phyloP scores from a whole-genome alignment of 2,113 vertebrate species.

The Ciconia maguari region DNA sequence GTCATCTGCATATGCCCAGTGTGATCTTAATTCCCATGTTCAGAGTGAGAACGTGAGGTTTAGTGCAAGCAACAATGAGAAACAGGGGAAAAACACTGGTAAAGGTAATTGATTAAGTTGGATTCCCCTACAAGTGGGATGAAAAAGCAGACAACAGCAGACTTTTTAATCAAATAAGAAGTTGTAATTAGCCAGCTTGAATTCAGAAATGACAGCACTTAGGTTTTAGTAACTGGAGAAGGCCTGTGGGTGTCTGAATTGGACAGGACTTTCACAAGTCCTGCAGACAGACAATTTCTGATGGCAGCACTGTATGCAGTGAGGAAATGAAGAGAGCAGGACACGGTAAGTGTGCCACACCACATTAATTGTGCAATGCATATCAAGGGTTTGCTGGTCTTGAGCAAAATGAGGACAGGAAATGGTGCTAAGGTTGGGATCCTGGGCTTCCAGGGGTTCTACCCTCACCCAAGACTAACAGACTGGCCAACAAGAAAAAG shows the following conservation, averaged over 20 bases:
- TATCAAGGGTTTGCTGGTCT: not conserved
- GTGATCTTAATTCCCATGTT: not conserved
- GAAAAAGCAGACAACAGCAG: not conserved
- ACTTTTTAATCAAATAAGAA: not conserved
- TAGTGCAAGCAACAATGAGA: not conserved
- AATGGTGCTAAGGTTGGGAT: not conserved
- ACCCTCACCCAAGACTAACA: not conserved
- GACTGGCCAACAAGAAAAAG: not conserved
- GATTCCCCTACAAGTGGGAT: not conserved
- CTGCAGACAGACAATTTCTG: not conserved
- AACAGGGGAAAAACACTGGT: not conserved
- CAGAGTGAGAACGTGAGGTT: not conserved
- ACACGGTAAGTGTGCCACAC: not conserved
- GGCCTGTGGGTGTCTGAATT: not conserved
- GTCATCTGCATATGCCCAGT: not conserved
- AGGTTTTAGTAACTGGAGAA: not conserved
- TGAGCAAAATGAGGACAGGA: not conserved
- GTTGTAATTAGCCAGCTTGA: not conserved
- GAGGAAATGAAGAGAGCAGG: not conserved
- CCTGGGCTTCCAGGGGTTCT: not conserved
- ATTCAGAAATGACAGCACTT: not conserved
- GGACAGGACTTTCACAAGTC: not conserved
- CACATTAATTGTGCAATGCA: not conserved
- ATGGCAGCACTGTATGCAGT: not conserved
- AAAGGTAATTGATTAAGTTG: not conserved